Base-by-base conservation (phyloP, 2,888 invertebrate species). In the Catonia carolina region DNA sequence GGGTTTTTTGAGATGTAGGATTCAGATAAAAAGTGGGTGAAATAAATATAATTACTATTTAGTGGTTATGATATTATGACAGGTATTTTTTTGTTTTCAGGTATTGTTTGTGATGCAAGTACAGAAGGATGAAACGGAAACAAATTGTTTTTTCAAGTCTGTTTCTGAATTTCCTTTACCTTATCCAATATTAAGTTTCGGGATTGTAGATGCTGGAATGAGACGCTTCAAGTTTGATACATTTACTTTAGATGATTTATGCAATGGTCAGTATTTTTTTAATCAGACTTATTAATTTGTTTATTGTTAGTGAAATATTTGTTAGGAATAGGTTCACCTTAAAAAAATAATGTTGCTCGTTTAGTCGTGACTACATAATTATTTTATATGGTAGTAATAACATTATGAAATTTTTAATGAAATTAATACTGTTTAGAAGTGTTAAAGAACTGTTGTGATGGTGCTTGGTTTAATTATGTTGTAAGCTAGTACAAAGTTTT, bases 161-260 rank as follows among this genome's bases (percentile, higher is more conserved):
- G 80, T 95, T 55, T 85, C 93, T 0, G 93, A 95, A 74, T 93
- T 95, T 70, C 78, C 89, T 48, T 73, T 96, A 49, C 89, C 90
- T 1, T 88, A 88, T 65, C 89, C 94, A 0, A 87, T 94, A 65
- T 75, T 97, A 47, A 92, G 93, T 68, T 90, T 93, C 71, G 89
- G 89, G 56, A 88, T 96, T 62, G 80, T 87, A 2, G 88, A 90
- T 67, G 90, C 93, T 1, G 82, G 82, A 12, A 72, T 69, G 14
- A 49, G 54, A 17, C 20, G 54, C 10, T 60, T 59, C 27, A 59
- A 59, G 27, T 15, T 14, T 20, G 42, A 54, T 23, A 35, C 54
- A 33, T 47, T 52, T 15, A 59, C 37, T 36, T 49, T 59, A 31
- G 59, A 59, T 39, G 59, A 59, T 53, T 12, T 53, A n/a, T 55